phyloP scores from a whole-genome alignment of 2,113 vertebrate genomes.

The Ifrita kowaldi region DNA sequence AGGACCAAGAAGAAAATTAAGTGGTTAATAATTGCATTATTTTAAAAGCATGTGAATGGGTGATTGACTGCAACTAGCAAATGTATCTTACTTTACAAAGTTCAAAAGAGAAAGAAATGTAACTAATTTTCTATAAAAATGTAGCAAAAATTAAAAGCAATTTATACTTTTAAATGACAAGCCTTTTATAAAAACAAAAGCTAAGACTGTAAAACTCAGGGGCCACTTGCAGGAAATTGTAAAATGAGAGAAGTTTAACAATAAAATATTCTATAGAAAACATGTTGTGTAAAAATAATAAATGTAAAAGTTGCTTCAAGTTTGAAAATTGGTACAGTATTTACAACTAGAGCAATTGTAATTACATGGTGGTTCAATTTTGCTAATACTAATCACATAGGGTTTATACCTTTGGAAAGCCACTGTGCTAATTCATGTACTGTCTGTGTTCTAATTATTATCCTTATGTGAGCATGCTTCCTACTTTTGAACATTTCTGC shows the following conservation, averaged over 20 bases:
- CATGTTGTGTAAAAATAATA: neutral
- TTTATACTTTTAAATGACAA: neutral
- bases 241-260: neutral
- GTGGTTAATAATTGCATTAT: neutral
- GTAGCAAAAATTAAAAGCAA: neutral
- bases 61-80: neutral
- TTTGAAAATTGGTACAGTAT: neutral
- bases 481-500: neutral
- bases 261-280: neutral
- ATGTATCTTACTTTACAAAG: neutral
- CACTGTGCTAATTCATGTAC: neutral
- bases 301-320: neutral
- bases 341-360: neutral
- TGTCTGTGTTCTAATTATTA: neutral
- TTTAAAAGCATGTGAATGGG: neutral
- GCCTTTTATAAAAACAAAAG: neutral
- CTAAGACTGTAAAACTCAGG: neutral
- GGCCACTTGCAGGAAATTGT: neutral
- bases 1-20: neutral
- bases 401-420: neutral
- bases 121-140: neutral
- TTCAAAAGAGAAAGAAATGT: neutral
- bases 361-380: neutral
- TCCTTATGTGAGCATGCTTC: neutral
- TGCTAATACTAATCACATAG: neutral